Conservation (phyloP, 2,888 invertebrate genomes). For the Desoria tigrina region DNA sequence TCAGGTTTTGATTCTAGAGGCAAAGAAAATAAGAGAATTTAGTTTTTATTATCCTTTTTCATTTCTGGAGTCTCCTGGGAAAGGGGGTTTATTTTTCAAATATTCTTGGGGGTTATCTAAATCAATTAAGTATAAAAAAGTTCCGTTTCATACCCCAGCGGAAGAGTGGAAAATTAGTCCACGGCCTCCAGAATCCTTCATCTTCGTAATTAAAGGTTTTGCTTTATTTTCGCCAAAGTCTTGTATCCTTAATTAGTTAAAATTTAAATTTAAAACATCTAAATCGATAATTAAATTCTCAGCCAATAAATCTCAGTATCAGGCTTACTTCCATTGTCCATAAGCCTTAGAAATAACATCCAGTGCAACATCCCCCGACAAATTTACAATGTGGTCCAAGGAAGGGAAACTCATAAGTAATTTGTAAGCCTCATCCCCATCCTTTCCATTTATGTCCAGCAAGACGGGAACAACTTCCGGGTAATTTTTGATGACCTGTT, state of each 20-base stretch:
- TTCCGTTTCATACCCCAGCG: slow-evolving; percentile 36
- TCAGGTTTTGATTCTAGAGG: slow-evolving; percentile 34
- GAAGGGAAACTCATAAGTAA: slow-evolving; percentile 31
- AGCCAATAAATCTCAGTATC: background rate
- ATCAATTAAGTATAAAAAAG: too few relatives aligned
- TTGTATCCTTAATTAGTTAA: slow-evolving; percentile 22
- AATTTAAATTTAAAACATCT: background rate
- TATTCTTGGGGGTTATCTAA: too few relatives aligned
- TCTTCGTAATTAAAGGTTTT: slow-evolving; percentile 37
- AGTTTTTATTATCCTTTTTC: background rate
- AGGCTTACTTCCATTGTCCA: slow-evolving; percentile 29
- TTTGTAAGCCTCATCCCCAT: slow-evolving; percentile 26
- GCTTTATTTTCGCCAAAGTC: slow-evolving; percentile 35
- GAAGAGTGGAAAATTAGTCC: slow-evolving; percentile 31
- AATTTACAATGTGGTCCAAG: slow-evolving; percentile 36
- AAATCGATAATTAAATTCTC: background rate
- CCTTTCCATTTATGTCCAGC: slow-evolving; percentile 28
- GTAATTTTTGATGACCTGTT: slow-evolving; percentile 31
- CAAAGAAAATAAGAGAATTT: background rate
- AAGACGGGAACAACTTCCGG: slow-evolving; percentile 37
- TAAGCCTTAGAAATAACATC: slow-evolving; percentile 31
- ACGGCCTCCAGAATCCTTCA: slow-evolving; percentile 26
- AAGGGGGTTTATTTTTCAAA: too few relatives aligned
- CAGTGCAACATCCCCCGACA: slow-evolving; percentile 31
- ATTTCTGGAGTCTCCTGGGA: too few relatives aligned